A percentile compares a stretch with the other conserved stretches of the same genome.
These are phyloP conservation scores for Lepidostoma basale DNA, from an alignment of 1,140 invertebrate genomes.

Conservation along the genomic window DNA sequence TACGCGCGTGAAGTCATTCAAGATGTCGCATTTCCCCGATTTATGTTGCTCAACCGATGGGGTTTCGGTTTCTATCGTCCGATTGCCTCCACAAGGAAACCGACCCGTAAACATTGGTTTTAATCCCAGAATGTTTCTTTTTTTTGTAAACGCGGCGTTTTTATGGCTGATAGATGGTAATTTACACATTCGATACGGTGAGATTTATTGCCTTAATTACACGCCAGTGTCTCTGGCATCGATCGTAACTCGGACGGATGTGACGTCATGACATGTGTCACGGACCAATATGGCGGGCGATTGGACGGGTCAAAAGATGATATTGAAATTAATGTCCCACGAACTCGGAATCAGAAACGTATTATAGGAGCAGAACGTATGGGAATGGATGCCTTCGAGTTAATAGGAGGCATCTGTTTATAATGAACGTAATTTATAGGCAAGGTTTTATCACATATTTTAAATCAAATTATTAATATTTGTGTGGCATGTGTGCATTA, in stretches of 20 bases:
- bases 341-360: slow-evolving; percentile 11
- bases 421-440: no score
- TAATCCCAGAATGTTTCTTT: slow-evolving; percentile 9
- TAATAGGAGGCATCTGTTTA: neutral
- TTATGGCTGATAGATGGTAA: slow-evolving; percentile 36
- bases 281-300: slow-evolving; percentile 26
- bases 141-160: slow-evolving; percentile 23
- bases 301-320: slow-evolving; percentile 26
- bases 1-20: slow-evolving; percentile 32
- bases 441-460: no score
- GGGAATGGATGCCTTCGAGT: neutral
- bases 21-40: slow-evolving; percentile 35
- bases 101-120: slow-evolving; percentile 21
- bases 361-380: neutral
- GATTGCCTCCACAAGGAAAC: slow-evolving; percentile 8
- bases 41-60: slow-evolving; percentile 28
- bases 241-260: slow-evolving; percentile 32
- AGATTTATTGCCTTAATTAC: slow-evolving; percentile 36
- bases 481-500: no score
- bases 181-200: slow-evolving; percentile 35
- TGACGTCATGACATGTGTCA: slow-evolving; percentile 35
- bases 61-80: neutral
- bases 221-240: slow-evolving; percentile 34
- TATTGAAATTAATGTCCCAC: slow-evolving; percentile 28
- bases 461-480: no score